Evolutionary conservation across 2,888 invertebrate genomes (phyloP), one percentile per base, ranked within the genome.

Genomic region (Diarsia dahlii): DNA sequence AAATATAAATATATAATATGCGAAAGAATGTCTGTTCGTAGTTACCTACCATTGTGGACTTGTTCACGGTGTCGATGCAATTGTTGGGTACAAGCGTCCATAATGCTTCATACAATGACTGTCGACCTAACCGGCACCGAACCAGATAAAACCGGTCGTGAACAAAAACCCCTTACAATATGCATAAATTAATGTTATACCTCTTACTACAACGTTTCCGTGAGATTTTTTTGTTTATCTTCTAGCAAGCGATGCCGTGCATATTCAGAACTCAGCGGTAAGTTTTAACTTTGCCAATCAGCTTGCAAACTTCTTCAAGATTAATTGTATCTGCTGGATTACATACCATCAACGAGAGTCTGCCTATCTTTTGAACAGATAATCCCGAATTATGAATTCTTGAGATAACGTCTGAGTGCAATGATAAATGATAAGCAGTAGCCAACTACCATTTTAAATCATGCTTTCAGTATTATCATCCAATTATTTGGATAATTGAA

Each of bases 331-430:
- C 66, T 48, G 10, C 6, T 48, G 56, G 58, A 79, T 79, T 79
- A 68, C 13, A 50, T 65, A 23, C 18, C 18, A 62, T 54, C 20
- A 58, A 39, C 13, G n/a, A n/a, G n/a, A 60, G 23, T 48, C 46
- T 39, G 71, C 28, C 15, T 58, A 45, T 23, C 48, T 58, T 54
- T 63, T 28, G 64, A 68, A 68, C 18, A 73, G 52, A 63, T 73
- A 73, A 78, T 68, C 79, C 63, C 23, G 56, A 56, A 56, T 45
- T 64, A 69, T 20, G 20, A 63, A 77, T 75, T 76, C 34, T 10
- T 45, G 34, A 52, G 71, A 78, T 78, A 64, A 52, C 50, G 50
- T n/a, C 45, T 15, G 10, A 46, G 39, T 68, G 56, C 39, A 64
- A n/a, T 48, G 46, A 73, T 73, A 73, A 67, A 6, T 28, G 23